Percentiles rank a stretch among this genome's conserved stretches.
Conservation (phyloP, 2,113 vertebrate species). For the Lycaon pictus region DNA sequence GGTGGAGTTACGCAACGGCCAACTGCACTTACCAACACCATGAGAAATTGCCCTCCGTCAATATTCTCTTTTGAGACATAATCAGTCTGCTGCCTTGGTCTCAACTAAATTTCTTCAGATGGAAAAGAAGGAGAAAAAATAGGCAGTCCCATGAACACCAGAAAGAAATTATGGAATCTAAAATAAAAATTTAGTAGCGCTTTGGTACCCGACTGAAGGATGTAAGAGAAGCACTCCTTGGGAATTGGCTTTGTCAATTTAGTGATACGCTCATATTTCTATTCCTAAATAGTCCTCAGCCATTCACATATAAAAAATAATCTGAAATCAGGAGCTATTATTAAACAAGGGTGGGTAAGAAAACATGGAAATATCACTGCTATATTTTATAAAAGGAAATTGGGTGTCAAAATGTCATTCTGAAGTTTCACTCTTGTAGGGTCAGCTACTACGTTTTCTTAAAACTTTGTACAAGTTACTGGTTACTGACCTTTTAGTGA, state of each 20-base stretch:
- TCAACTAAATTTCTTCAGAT: slow-evolving; percentile 25
- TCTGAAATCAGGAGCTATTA: neutral
- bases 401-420: neutral
- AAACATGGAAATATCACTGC: neutral
- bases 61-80: neutral
- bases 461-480: neutral
- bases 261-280: neutral
- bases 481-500: neutral
- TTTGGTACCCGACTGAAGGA: neutral
- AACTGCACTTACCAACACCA: neutral
- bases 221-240: neutral
- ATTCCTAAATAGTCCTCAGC: neutral
- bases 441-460: neutral
- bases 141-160: neutral
- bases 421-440: neutral
- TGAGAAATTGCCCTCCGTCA: neutral
- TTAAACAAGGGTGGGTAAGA: neutral
- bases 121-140: neutral
- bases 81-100: neutral
- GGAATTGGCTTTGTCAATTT: neutral
- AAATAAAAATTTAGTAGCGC: slow-evolving; percentile 20
- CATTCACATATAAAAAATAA: neutral
- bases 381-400: slow-evolving; percentile 33
- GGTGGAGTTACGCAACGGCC: neutral
- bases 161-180: slow-evolving; percentile 28